Conservation (phyloP, 1,140 invertebrate genomes). For the Lasioglossum albipes region DNA sequence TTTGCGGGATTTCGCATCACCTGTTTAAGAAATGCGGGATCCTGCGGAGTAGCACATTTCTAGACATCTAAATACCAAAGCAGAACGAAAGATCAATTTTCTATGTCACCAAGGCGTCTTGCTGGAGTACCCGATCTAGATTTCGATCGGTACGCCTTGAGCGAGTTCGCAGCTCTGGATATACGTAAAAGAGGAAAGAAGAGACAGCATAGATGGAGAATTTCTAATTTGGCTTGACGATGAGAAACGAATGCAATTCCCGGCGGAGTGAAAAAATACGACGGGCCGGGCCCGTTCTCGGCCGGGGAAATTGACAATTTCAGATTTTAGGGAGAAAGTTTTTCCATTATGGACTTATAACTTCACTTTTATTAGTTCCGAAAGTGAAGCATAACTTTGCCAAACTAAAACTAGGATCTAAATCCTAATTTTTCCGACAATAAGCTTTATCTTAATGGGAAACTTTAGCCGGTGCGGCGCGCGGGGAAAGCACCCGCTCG, state of each 20-base stretch:
- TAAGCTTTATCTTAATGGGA: constrained; percentile 25
- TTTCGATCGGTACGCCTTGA: too few species aligned
- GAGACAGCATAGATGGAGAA: neutral
- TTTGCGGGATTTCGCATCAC: too few species aligned
- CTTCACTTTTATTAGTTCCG: constrained; percentile 34
- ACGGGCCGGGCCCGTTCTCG: too few species aligned
- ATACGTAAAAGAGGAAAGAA: neutral
- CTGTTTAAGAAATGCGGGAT: too few species aligned
- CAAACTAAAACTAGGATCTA: constrained; percentile 18
- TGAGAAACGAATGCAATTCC: neutral
- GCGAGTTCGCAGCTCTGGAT: too few species aligned
- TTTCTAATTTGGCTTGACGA: neutral
- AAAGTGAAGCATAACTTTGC: constrained; percentile 2
- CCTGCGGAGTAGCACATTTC: too few species aligned
- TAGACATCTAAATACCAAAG: too few species aligned
- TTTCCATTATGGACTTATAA: constrained; percentile 24
- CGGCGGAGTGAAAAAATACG: neutral
- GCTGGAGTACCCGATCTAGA: too few species aligned
- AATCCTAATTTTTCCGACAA: constrained; percentile 35
- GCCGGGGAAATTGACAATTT: constrained; percentile 3
- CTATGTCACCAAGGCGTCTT: too few species aligned
- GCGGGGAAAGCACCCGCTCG: neutral
- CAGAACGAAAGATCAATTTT: too few species aligned
- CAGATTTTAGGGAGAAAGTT: constrained; percentile 8
- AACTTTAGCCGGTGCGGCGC: neutral